Percentiles rank a stretch among this genome's conserved stretches.
Evolutionary conservation across 2,113 vertebrate species (phyloP).

Genomic region (Trichechus manatus): DNA sequence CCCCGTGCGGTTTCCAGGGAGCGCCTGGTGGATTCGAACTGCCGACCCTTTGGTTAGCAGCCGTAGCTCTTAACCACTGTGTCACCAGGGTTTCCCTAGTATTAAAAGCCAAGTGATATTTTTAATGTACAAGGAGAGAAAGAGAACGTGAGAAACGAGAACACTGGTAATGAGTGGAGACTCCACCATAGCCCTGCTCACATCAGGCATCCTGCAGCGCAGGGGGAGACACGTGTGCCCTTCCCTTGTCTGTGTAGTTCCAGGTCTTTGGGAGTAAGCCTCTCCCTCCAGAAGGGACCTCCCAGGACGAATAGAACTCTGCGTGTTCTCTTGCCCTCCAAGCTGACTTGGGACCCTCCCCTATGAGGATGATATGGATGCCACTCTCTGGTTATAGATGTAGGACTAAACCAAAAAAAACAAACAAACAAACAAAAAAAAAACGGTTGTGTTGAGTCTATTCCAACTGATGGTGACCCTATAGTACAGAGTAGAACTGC

Average conservation of each 20-base stretch:
- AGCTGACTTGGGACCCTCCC: background rate
- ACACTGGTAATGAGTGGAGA: background rate
- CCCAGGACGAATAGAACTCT: too few relatives aligned
- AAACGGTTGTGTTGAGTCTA: too few relatives aligned
- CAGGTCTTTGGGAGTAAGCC: accelerated
- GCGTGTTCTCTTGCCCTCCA: background rate
- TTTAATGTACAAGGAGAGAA: background rate
- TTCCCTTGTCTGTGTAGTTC: background rate
- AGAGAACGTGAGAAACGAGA: background rate
- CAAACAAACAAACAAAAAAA: too few relatives aligned
- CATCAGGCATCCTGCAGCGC: accelerated
- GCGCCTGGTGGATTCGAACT: too few relatives aligned
- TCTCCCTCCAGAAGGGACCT: background rate
- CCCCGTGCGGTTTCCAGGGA: too few relatives aligned
- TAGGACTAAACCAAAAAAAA: too few relatives aligned
- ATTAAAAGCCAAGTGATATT: background rate
- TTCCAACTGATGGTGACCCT: too few relatives aligned
- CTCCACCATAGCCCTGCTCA: too few relatives aligned
- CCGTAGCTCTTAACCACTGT: too few relatives aligned
- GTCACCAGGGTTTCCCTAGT: too few relatives aligned
- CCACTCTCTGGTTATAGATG: background rate
- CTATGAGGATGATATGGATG: accelerated
- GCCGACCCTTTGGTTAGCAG: too few relatives aligned
- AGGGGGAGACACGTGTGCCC: background rate
- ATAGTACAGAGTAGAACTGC: too few relatives aligned